Evolutionary conservation across 2,113 vertebrate genomes (phyloP).

Genomic region (Archocentrus centrarchus): DNA sequence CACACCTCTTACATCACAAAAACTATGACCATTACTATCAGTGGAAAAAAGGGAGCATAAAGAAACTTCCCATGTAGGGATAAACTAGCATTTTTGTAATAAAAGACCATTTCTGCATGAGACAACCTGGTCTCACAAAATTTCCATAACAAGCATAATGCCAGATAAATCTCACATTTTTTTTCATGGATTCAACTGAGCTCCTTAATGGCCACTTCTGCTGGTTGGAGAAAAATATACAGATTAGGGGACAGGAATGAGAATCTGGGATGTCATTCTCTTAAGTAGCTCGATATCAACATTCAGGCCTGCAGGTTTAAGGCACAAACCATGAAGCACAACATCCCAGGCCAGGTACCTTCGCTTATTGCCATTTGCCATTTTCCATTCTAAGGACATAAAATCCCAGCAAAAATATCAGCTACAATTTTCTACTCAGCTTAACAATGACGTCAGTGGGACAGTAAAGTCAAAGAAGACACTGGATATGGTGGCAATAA

Average conservation of each 20-base stretch:
- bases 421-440: neutral
- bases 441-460: neutral
- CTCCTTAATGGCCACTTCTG: neutral
- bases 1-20: neutral
- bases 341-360: constrained; percentile 1
- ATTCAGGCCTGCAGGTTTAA: constrained; percentile 4
- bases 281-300: no score
- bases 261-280: neutral
- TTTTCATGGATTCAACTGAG: neutral
- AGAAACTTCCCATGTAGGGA: neutral
- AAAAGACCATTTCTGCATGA: neutral
- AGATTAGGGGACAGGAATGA: neutral
- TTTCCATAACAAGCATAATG: neutral
- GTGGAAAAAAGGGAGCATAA: neutral
- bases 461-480: neutral
- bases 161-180: neutral
- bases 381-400: neutral
- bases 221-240: neutral
- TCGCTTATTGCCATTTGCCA: neutral
- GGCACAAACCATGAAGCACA: neutral
- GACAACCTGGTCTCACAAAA: constrained; percentile 1
- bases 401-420: neutral
- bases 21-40: neutral
- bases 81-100: neutral
- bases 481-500: constrained; percentile 2